Base-by-base conservation (phyloP, 2,888 invertebrate species). In the Thereva unica region DNA sequence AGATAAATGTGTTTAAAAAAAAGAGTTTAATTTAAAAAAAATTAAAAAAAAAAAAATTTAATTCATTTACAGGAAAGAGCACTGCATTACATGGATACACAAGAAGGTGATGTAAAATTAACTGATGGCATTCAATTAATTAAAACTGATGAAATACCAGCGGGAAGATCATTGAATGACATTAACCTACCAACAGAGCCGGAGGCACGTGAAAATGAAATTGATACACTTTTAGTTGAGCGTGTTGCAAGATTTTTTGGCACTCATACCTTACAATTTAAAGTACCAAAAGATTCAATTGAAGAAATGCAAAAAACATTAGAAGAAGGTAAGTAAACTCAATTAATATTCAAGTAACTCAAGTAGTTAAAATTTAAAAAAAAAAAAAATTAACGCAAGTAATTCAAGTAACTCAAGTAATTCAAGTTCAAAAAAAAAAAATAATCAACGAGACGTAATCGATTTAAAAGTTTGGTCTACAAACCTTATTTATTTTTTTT, bases 251-350 rank as follows among this genome's bases (percentile, higher is more conserved):
- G 87, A 73, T 88, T 92, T 78, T 85, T 92, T 71, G 88, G 89
- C 74, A 88, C 89, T 59, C 92, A 92, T 75, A 89, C 91, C 12
- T 82, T 93, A 50, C 92, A 93, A 76, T 87, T 93, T 74, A 91
- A 91, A 79, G 85, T 93, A 74, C 92, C 92, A 73, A 87, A 87
- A 69, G 85, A 86, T 59, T 86, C 89, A 50, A 86, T 90, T 72
- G 85, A 88, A 72, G 89, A 89, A 74, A 84, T 92, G 78, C 87
- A 89, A 76, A 86, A 90, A 72, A 89, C 91, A n/a, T 83, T 91
- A 56, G 92, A 91, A 76, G 92, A 92, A 89, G 91, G 92, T 91
- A 84, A 85, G 78, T 77, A 71, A 71, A 67, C 44, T 10, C 5
- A 2, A 3, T 52, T n/a, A n/a, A n/a, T n/a, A n/a, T n/a, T n/a